Conservation (phyloP, 2,113 vertebrate species). For the Ranitomeya variabilis region DNA sequence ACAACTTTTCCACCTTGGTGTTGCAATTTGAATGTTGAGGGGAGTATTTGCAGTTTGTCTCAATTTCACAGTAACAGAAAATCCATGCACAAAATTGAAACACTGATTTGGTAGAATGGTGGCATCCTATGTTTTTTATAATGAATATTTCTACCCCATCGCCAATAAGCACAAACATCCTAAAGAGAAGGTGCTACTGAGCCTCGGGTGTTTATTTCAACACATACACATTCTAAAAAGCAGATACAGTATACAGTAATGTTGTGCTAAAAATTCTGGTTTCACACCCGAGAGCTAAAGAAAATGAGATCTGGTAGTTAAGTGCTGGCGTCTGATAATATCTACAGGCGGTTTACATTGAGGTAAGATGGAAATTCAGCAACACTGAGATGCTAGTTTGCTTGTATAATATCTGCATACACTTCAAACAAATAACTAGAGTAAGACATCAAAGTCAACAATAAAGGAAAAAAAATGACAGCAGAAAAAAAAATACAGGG, state of each 20-base stretch:
- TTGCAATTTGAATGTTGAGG: no score
- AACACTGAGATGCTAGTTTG: not conserved
- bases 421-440: not conserved
- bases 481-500: not conserved
- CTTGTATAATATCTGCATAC: not conserved
- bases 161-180: not conserved
- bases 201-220: not conserved
- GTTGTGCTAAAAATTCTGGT: not conserved
- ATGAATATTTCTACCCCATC: not conserved
- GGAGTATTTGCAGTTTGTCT: no score
- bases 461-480: not conserved
- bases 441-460: not conserved
- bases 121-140: not conserved
- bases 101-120: not conserved
- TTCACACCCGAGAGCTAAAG: not conserved
- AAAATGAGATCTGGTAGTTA: not conserved
- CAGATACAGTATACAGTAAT: not conserved
- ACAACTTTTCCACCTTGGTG: no score
- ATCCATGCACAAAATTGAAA: not conserved
- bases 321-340: not conserved
- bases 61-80: no score
- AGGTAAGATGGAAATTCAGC: not conserved
- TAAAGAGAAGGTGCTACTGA: not conserved
- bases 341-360: not conserved
- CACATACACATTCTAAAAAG: not conserved